Conservation (phyloP, 2,888 invertebrate species). For the Hyles lineata region DNA sequence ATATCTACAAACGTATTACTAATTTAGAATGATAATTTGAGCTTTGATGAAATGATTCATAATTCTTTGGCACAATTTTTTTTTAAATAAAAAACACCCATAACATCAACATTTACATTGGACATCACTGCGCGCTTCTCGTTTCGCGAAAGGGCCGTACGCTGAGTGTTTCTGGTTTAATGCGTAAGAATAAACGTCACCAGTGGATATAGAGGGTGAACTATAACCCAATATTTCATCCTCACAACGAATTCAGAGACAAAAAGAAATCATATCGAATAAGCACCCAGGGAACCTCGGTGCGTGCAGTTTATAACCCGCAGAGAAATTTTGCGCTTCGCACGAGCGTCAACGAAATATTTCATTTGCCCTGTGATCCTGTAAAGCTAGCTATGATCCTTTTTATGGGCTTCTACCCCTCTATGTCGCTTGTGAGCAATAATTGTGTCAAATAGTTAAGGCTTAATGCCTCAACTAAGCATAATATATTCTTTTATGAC, state of each 20-base stretch:
- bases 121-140: neutral
- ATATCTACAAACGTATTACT: too few relatives aligned
- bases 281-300: conserved; percentile 60
- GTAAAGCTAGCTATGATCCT: conserved; percentile 68
- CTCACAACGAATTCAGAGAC: conserved; percentile 35
- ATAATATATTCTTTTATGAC: neutral
- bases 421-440: conserved; percentile 67
- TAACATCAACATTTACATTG: too few relatives aligned
- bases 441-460: conserved; percentile 60
- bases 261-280: conserved; percentile 54
- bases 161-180: conserved; percentile 2
- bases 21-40: neutral
- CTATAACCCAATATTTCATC: conserved; percentile 33
- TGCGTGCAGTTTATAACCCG: conserved; percentile 61
- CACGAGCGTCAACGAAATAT: conserved; percentile 61
- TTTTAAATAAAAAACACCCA: too few relatives aligned
- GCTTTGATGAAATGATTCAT: neutral
- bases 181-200: conserved; percentile 20
- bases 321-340: conserved; percentile 55
- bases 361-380: conserved; percentile 69
- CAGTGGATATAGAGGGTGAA: conserved; percentile 24
- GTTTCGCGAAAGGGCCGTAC: neutral
- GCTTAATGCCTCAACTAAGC: conserved; percentile 33
- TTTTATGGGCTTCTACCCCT: conserved; percentile 69
- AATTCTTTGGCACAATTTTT: neutral